Base-by-base conservation (phyloP, 2,113 vertebrate genomes). In the Varanus salvator region DNA sequence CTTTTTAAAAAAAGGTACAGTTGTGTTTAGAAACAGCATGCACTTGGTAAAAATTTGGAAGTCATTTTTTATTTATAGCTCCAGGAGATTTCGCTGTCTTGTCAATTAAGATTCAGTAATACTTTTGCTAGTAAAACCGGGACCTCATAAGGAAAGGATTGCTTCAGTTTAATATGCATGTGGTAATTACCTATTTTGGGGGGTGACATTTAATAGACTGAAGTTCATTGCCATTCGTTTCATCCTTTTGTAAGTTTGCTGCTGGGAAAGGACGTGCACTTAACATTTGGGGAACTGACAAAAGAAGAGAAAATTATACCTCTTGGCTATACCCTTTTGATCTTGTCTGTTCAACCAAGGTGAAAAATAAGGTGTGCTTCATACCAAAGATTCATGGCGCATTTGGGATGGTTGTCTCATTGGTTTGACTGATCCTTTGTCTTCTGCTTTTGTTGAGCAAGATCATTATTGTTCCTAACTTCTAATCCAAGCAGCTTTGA, bases 151-250 rank as follows among this genome's bases (percentile, higher is more conserved):
- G 90, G 64, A 78, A 44, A 78, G 60, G 80, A 95, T 85, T 92
- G 94, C 82, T 93, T 94, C 0, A 89, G 75, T 85, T 89, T 89
- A 89, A 89, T 89, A 92, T 91, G 95, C 94, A 57, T 81, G 1
- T 34, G 7, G 80, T 96, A 96, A 97, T 97, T 97, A 94, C 90
- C 92, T 94, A 84, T 97, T 96, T 96, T 94, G 95, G 93, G 57
- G 66, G 93, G 91, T 97, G 96, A 95, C 96, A 96, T 97, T 97
- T 96, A 94, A 93, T 95, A 94, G 95, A 90, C 93, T 91, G 90
- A 95, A 95, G 87, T 92, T 96, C 95, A 94, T 80, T 92, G 90
- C 90, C 90, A 80, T 92, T 92, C 90, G 71, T 93, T 94, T 96
- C 78, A 93, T 93, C 77, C 89, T 94, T 95, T 93, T 93, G 91